phyloP scores from a whole-genome alignment of 2,113 vertebrate genomes.

The Riparia riparia region DNA sequence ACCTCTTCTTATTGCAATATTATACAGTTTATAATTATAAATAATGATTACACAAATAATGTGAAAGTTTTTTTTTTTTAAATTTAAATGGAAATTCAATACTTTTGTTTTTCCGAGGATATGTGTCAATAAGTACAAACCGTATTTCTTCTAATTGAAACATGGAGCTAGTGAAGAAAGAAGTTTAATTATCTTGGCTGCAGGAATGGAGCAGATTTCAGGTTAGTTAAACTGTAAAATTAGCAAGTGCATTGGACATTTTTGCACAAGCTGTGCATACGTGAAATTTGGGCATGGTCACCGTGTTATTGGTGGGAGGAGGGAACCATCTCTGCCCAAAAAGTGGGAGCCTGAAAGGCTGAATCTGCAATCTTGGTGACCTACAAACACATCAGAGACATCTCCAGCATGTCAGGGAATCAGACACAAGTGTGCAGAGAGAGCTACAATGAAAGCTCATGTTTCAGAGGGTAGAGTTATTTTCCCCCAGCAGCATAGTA shows the following conservation, averaged over 20 bases:
- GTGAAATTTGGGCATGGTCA: not conserved
- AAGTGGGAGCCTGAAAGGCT: not conserved
- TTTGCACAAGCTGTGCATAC: not conserved
- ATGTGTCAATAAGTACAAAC: not conserved
- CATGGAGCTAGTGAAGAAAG: not conserved
- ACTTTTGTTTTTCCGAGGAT: not conserved
- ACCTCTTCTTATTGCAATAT: not conserved
- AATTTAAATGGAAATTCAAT: not conserved
- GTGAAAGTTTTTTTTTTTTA: not conserved
- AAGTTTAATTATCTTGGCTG: not conserved
- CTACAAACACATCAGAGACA: not conserved
- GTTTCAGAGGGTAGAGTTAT: not conserved
- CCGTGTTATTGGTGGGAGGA: not conserved
- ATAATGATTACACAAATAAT: not conserved
- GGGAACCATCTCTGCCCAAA: not conserved
- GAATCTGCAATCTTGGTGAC: not conserved
- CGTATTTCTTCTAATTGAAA: not conserved
- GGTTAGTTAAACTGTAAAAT: not conserved
- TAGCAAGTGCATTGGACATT: not conserved
- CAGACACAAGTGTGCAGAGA: not conserved
- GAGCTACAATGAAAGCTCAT: not conserved
- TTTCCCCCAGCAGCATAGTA: not conserved
- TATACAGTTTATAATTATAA: not conserved
- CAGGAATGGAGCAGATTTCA: not conserved
- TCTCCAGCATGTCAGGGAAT: not conserved